phyloP scores from a whole-genome alignment of 1,140 invertebrate species.

The Hydropsyche tenuis region DNA sequence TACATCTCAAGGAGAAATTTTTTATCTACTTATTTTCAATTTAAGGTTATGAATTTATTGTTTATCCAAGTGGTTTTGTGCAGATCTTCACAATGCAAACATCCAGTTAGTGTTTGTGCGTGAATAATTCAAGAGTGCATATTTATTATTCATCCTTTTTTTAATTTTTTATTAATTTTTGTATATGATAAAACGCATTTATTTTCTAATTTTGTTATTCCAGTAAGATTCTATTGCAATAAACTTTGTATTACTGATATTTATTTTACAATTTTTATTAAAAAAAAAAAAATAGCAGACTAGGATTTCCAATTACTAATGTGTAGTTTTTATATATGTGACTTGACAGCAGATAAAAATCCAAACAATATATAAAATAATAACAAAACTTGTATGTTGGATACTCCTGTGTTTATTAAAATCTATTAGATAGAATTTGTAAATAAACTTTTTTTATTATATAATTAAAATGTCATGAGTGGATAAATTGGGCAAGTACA shows the following conservation, averaged over 20 bases:
- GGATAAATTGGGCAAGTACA: constrained; percentile 4
- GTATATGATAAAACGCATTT: no score
- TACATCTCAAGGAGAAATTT: no score
- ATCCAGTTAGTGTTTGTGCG: no score
- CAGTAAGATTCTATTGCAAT: background rate
- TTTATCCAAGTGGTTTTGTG: no score
- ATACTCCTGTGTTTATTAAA: constrained; percentile 17
- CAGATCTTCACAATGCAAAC: no score
- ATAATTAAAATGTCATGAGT: background rate
- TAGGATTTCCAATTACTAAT: background rate
- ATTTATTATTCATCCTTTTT: no score
- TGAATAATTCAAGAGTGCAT: no score
- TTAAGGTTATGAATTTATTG: no score
- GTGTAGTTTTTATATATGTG: constrained; percentile 15
- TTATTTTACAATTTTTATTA: background rate
- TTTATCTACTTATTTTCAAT: no score
- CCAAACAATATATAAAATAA: background rate
- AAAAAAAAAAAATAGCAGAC: background rate
- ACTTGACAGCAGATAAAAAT: background rate
- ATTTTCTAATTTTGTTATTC: background rate
- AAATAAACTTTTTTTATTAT: constrained; percentile 32
- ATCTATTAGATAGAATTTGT: constrained; percentile 27
- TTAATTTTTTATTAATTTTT: no score
- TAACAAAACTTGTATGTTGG: background rate
- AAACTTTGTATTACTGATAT: background rate